Base-by-base conservation (phyloP, 2,888 invertebrate species). In the Acanthoscelides obtectus region DNA sequence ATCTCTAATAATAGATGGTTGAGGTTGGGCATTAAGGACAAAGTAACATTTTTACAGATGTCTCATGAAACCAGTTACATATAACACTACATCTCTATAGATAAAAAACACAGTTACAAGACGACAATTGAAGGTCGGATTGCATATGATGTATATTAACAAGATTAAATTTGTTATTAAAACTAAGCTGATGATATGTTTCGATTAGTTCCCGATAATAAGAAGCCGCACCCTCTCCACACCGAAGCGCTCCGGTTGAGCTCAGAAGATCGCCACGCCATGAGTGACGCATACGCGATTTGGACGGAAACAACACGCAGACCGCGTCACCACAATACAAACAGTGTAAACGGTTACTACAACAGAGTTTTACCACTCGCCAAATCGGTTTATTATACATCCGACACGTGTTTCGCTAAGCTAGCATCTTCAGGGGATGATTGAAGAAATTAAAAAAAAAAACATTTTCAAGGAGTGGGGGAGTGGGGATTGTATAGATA, bases 181-280 rank as follows among this genome's bases (percentile, higher is more conserved):
- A 89, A 88, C 89, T 89, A 90, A 89, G 90, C 89, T 90, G 90
- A 90, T 90, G 90, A 90, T 90, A 90, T 90, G 90, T 90, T 89
- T 73, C 85, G 88, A 88, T 89, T 90, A 90, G 90, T 90, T 89
- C 90, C 86, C 90, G 88, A 89, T 84, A 83, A 63, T 84, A 82
- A 81, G 83, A 84, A 82, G 83, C 82, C 83, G 83, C 84, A 85
- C 85, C 84, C 85, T 84, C 84, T 84, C 84, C 85, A 83, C 83
- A 84, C 84, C 83, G 83, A 83, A 81, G 65, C 65, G 83, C 81
- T 82, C 83, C 81, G 80, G 79, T 84, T 84, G 85, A 85, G 85
- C 85, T 84, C 81, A 83, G 21, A 63, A 22, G 81, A 83, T 84
- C 83, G 82, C 80, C 83, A 66, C 71, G 27, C 2, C 21, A n/a